A percentile compares a stretch with the other conserved stretches of the same genome.
Conservation (phyloP, 30 jellyfish, hydroid and myxozoan species). For the Catostylus mosaicus region DNA sequence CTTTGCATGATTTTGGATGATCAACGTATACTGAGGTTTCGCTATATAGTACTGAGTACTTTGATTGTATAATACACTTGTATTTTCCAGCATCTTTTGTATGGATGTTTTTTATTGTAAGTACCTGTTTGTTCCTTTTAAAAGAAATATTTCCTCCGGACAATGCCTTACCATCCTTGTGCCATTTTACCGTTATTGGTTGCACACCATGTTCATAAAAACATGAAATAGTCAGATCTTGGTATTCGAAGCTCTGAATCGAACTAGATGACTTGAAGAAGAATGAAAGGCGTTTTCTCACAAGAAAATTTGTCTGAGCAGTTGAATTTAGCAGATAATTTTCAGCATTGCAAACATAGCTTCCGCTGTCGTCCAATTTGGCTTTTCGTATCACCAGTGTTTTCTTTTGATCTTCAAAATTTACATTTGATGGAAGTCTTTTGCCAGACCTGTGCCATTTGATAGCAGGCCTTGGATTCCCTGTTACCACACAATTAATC, state of each 20-base stretch:
- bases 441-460: conserved; percentile 13
- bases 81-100: conserved; percentile 4
- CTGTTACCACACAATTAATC: conserved; percentile 26
- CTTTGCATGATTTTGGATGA: conserved; percentile 10
- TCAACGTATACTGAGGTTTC: not conserved
- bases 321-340: not conserved
- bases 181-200: conserved; percentile 28
- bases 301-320: not conserved
- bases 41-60: not conserved
- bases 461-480: conserved; percentile 22
- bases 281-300: conserved; percentile 12
- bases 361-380: conserved; percentile 10
- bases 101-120: not conserved
- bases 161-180: conserved; percentile 2
- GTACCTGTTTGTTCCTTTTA: not conserved
- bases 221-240: conserved; percentile 5
- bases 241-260: not conserved
- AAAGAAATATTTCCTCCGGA: not conserved
- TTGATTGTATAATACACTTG: conserved; percentile 9
- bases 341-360: conserved; percentile 6
- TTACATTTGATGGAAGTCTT: not conserved
- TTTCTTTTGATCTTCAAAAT: not conserved
- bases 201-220: conserved; percentile 6
- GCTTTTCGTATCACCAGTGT: not conserved
- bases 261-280: conserved; percentile 1